Base-by-base conservation (phyloP, 2,113 vertebrate genomes). In the Phrynosoma platyrhinos region DNA sequence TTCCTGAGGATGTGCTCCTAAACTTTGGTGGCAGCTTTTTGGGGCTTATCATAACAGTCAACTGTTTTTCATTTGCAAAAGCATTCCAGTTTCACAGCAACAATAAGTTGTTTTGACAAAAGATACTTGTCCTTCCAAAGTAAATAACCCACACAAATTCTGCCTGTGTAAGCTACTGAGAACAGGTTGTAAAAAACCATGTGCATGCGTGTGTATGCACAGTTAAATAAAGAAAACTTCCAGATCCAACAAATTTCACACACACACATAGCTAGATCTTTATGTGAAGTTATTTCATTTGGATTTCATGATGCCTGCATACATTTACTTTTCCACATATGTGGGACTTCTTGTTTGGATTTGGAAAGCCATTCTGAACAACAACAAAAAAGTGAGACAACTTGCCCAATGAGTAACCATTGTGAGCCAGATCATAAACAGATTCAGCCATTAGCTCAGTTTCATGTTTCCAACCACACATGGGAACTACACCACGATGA, bases 1-100 rank as follows among this genome's bases (percentile, higher is more conserved):
- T 97, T 97, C 97, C 97, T 96, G 93, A 96, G 96, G 97, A 96
- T 95, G 81, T 93, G 94, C 91, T 92, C 92, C 47, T 91, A 74
- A 87, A 91, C 93, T 88, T 77, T 27, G 2, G 87, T 76, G 47
- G 94, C 89, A 89, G 91, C 93, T 93, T 91, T 94, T 95, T 82
- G 2, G 86, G 2, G 87, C 95, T 94, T 95, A 95, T 96, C 96
- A 95, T 91, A 95, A 95, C 92, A 96, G 95, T 91, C 94, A 94
- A 91, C 89, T 89, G 96, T 94, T 95, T 97, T 97, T 95, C 96
- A 96, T 93, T 95, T 91, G 94, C 94, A 90, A 95, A 96, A 95
- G 96, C 96, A 96, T 96, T 97, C 95, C 91, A 92, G 94, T 94
- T 93, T 96, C 93, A 92, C 88, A 40, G 92, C 94, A 96, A 97